phyloP scores from a whole-genome alignment of 2,888 invertebrate species.

The Amphiduros pacificus region DNA sequence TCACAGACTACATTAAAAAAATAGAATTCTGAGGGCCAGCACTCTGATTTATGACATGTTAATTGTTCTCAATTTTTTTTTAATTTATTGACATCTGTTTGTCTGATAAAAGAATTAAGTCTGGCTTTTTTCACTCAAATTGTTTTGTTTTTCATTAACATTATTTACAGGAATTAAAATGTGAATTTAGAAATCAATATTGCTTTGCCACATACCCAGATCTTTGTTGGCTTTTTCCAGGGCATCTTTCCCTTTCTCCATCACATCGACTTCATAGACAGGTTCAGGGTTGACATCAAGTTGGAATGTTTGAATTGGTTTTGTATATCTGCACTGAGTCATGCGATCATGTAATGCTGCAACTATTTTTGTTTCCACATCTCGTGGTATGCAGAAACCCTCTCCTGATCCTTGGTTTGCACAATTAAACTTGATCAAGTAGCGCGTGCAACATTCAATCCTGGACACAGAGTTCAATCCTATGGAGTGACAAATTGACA shows the following conservation, averaged over 20 bases:
- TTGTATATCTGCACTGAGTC: constrained; percentile 75
- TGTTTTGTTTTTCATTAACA: too few relatives aligned
- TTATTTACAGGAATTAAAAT: too few relatives aligned
- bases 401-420: constrained; percentile 6
- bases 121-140: too few relatives aligned
- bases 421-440: constrained; percentile 62
- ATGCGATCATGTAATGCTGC: constrained; percentile 78
- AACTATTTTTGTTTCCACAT: constrained; percentile 26
- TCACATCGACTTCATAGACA: constrained; percentile 83
- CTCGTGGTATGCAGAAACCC: background rate
- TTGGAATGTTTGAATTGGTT: constrained; percentile 66
- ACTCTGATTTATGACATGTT: too few relatives aligned
- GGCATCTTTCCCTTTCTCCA: constrained; percentile 75
- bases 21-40: too few relatives aligned
- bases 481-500: constrained; percentile 87
- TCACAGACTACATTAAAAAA: too few relatives aligned
- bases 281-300: constrained; percentile 67
- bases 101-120: too few relatives aligned
- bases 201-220: constrained; percentile 67
- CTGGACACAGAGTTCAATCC: constrained; percentile 76
- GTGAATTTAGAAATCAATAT: too few relatives aligned
- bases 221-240: constrained; percentile 79
- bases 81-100: too few relatives aligned
- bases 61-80: too few relatives aligned
- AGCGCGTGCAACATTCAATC: constrained; percentile 70